These are phyloP conservation scores for Moxostoma hubbsi DNA, from an alignment of 2,797 vertebrate species.

Conservation along the genomic window DNA sequence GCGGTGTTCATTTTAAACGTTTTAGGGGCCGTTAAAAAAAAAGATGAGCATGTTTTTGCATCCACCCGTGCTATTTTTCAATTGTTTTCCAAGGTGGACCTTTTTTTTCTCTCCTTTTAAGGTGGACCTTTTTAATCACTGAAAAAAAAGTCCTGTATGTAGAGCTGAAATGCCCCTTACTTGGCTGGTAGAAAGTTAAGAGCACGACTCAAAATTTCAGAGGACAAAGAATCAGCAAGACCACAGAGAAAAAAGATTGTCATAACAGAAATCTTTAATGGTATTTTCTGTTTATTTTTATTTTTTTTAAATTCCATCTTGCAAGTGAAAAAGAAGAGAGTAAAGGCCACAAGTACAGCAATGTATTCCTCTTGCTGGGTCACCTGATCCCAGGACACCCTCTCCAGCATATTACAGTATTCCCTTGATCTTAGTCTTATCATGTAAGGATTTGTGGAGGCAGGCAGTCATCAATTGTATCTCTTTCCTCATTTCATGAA, in stretches of 20 bases:
- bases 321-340: slow-evolving; percentile 14
- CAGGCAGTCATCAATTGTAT: slow-evolving; percentile 36
- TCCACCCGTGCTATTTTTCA: too few relatives aligned
- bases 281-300: background rate
- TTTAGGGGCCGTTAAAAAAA: too few relatives aligned
- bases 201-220: background rate
- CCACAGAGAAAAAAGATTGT: too few relatives aligned
- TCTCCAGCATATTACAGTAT: slow-evolving; percentile 45
- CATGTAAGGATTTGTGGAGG: slow-evolving; percentile 35
- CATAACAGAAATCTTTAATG: background rate
- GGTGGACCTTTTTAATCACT: too few relatives aligned
- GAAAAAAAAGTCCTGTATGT: too few relatives aligned
- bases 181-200: too few relatives aligned
- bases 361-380: background rate
- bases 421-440: slow-evolving; percentile 31
- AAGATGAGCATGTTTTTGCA: too few relatives aligned
- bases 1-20: too few relatives aligned
- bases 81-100: too few relatives aligned
- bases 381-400: slow-evolving; percentile 36
- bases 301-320: background rate
- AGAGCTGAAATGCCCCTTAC: too few relatives aligned
- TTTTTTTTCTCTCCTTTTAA: too few relatives aligned
- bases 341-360: slow-evolving; percentile 16
- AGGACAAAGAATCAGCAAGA: too few relatives aligned
- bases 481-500: slow-evolving; percentile 33